Base-by-base conservation (phyloP, 2,113 vertebrate genomes). In the Passer montanus region DNA sequence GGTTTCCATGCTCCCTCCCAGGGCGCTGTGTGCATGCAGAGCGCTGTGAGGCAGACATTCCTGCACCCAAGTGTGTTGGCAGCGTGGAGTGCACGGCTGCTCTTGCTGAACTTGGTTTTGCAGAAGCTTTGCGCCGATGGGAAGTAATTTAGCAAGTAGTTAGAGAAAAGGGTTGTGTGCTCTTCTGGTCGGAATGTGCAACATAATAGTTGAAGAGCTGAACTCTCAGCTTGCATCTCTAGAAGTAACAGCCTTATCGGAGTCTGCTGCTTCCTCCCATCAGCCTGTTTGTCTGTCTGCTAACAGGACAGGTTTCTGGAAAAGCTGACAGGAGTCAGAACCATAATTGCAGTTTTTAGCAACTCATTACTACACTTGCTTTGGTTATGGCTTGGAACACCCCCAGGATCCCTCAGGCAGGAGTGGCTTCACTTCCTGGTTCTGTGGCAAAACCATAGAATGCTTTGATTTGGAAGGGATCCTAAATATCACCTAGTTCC, bases 121-220 rank as follows among this genome's bases (percentile, higher is more conserved):
- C 28, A 55, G 56, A 9, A 53, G 43, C 8, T 13, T 56, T 35
- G 39, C 14, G 6, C 21, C 19, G 41, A 9, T 69, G 39, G 27
- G 64, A 62, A 52, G 31, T 35, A 23, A 46, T 60, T 35, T 16
- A 84, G 30, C 27, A 33, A 55, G 17, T 20, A 20, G n/a, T 16
- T 11, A 0, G 46, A 56, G 60, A 19, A 31, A 20, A 43, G 47
- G 35, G 13, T 49, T 28, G 33, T 24, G 35, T 8, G 19, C 27
- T 60, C 1, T 0, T 19, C 37, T 43, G 6, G 2, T 5, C 49
- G 22, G 41, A 44, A 13, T 21, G 5, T 22, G 19, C 11, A 47
- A 12, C 5, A 0, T 23, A 4, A 10, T 55, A 1, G 3, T 3
- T 43, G 35, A 28, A 41, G 41, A 73, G 53, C 31, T 76, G 1